Percentiles rank a stretch among this genome's conserved stretches.
Conservation (phyloP, 2,113 vertebrate species). For the Chamaea fasciata region DNA sequence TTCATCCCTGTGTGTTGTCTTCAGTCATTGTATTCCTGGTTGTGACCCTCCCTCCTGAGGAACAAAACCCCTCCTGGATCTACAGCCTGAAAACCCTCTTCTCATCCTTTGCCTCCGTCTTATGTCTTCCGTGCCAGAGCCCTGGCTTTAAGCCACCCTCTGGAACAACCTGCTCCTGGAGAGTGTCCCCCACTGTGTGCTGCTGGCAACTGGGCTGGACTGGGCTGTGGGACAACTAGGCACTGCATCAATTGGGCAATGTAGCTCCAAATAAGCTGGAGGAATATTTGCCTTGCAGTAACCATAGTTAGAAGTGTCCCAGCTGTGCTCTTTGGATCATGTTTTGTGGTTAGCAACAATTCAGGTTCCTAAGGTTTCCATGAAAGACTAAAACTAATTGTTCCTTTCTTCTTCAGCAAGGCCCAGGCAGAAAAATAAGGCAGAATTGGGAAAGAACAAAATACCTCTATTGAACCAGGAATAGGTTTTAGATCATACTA, state of each 20-base stretch:
- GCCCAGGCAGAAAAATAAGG: neutral
- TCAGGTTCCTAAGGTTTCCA: neutral
- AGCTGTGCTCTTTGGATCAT: neutral
- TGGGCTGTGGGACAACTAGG: no score
- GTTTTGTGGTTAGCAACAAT: neutral
- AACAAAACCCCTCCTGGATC: no score
- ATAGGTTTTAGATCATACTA: neutral
- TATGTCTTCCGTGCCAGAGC: no score
- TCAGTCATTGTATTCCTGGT: no score
- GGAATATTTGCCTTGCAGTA: neutral
- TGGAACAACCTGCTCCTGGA: no score
- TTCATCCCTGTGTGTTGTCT: no score
- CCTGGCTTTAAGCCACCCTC: no score
- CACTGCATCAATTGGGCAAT: neutral
- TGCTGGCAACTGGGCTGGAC: no score
- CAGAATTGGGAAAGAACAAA: neutral
- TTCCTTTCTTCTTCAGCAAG: neutral
- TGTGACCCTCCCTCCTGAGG: no score
- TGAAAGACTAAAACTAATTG: neutral
- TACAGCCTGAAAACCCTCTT: no score
- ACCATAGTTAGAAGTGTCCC: neutral
- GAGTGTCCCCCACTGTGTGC: no score
- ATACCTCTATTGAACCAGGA: neutral
- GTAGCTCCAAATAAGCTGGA: neutral
- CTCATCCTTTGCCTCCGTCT: no score